Evolutionary conservation across 2,797 vertebrate species (phyloP).

Genomic region (Lepilemur septentrionalis): DNA sequence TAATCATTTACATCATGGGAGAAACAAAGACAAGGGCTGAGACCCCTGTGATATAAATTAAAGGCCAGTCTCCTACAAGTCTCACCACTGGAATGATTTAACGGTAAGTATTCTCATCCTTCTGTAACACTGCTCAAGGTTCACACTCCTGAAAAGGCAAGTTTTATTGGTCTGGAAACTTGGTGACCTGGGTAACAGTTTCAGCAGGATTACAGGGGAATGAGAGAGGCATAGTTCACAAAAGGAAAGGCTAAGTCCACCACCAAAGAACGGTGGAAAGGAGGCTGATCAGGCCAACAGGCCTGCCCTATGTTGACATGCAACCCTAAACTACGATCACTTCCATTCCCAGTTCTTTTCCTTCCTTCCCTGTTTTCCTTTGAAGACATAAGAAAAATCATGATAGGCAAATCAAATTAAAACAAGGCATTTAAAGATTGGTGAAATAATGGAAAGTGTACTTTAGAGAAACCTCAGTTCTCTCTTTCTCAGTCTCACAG

Average conservation of each 20-base stretch:
- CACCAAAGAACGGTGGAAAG: neutral
- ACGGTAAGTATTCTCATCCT: neutral
- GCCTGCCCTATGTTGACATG: rapidly evolving
- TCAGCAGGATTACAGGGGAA: neutral
- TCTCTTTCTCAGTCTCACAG: neutral
- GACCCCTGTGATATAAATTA: neutral
- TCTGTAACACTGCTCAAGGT: neutral
- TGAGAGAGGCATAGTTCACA: neutral
- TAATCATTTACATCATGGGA: neutral
- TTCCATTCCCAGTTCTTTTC: neutral
- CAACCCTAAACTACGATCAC: too few relatives aligned
- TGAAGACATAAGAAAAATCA: neutral
- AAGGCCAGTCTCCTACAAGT: neutral
- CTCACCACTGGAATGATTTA: neutral
- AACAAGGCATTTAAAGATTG: neutral
- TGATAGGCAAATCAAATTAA: neutral
- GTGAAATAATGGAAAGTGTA: neutral
- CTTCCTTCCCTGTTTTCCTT: neutral
- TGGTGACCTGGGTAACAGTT: neutral
- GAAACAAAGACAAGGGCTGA: neutral
- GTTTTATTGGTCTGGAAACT: neutral
- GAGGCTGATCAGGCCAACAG: neutral
- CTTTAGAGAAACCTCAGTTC: neutral
- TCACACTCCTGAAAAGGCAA: neutral
- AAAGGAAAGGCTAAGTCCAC: neutral